Percentiles rank a stretch among this genome's conserved stretches.
These are phyloP conservation scores for Syndactyla subalaris DNA, from an alignment of 2,797 vertebrate species.

Conservation along the genomic window DNA sequence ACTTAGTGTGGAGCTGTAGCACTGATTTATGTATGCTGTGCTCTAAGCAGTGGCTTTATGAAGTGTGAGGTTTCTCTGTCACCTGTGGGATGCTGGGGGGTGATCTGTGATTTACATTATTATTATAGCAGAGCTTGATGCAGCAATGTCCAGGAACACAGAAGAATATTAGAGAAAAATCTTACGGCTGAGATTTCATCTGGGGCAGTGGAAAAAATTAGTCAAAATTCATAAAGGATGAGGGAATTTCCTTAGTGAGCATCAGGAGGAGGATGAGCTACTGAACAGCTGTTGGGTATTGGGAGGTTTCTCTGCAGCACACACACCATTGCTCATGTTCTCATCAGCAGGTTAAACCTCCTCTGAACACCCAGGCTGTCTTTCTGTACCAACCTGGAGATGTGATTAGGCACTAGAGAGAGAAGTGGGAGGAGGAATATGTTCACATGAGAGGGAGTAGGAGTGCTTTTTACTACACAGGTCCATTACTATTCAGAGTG, in stretches of 20 bases:
- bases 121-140: not conserved
- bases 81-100: not conserved
- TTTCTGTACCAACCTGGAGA: not conserved
- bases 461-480: accelerated
- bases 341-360: not conserved
- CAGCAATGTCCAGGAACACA: not conserved
- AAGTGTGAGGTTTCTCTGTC: not conserved
- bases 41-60: not conserved
- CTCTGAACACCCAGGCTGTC: not conserved
- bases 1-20: not conserved
- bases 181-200: not conserved
- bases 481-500: not conserved
- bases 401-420: not conserved
- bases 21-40: not conserved
- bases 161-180: not conserved
- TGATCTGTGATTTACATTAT: not conserved
- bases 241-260: constrained; percentile 40
- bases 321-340: not conserved
- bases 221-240: constrained; percentile 24
- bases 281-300: not conserved
- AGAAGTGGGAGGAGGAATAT: not conserved
- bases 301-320: not conserved
- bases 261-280: not conserved
- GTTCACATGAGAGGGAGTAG: not conserved
- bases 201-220: not conserved